Evolutionary conservation across 2,113 vertebrate species (phyloP).

Genomic region (Phyllostomus discolor): DNA sequence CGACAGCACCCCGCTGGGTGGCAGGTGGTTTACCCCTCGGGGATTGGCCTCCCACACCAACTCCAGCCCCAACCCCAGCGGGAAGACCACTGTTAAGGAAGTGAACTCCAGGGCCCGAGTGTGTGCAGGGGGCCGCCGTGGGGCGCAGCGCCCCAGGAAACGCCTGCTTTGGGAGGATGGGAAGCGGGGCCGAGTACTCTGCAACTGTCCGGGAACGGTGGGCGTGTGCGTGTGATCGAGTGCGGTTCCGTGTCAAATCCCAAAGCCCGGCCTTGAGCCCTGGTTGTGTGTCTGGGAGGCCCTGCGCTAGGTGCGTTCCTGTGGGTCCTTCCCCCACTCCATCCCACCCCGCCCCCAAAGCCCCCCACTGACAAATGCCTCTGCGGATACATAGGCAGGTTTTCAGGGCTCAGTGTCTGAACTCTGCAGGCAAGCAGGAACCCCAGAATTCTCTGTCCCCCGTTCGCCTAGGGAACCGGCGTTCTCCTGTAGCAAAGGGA

Average conservation of each 20-base stretch:
- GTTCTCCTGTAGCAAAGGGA: not conserved
- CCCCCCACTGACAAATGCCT: not conserved
- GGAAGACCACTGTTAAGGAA: accelerated
- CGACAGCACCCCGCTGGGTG: accelerated
- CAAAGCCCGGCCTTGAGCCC: not conserved
- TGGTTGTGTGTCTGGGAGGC: not conserved
- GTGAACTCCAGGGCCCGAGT: accelerated
- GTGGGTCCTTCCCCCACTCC: not conserved
- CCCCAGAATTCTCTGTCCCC: not conserved
- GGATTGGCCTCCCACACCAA: accelerated
- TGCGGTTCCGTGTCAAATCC: not conserved
- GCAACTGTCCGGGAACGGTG: not conserved
- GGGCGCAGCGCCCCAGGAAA: not conserved
- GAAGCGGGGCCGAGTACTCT: not conserved
- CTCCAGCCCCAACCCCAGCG: accelerated
- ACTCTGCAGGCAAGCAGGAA: not conserved
- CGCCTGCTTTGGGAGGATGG: not conserved
- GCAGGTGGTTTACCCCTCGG: accelerated
- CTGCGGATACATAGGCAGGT: not conserved
- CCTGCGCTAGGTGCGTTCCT: not conserved
- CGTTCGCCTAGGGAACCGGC: not conserved
- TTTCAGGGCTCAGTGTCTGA: accelerated
- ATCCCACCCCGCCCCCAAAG: no score
- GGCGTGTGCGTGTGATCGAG: not conserved
- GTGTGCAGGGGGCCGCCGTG: not conserved